Evolutionary conservation across 2,113 vertebrate genomes (phyloP), one percentile per base, ranked within the genome.

Genomic region (Gymnorhina tibicen): DNA sequence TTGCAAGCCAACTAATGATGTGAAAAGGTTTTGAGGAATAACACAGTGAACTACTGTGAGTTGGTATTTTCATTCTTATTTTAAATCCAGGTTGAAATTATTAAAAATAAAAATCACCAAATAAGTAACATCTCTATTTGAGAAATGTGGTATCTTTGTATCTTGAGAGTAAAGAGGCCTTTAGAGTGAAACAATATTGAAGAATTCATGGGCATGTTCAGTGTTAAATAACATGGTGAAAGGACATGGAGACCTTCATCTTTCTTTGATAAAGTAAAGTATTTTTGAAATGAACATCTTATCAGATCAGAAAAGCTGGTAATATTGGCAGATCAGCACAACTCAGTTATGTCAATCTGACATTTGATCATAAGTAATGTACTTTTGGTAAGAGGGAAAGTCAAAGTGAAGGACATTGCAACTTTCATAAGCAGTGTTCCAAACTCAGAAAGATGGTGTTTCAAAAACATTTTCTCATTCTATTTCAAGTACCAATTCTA

Each of bases 231-330:
- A 47, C 53, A 30, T 41, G 50, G 60, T 59, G 74, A 84, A 95
- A 97, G 95, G 94, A 66, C 63, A 76, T 68, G 66, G 27, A 87
- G 85, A 91, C 83, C 87, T 97, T 97, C 91, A 85, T 92, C 91
- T 92, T 95, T 63, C 80, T 89, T 92, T 96, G 74, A 64, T 92
- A 97, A 93, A 81, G 66, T 81, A 94, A 96, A 96, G 72, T 91
- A 59, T 80, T 91, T 84, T 82, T 60, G 52, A 95, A 96, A 92
- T 90, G 87, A 93, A 42, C 76, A 87, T 50, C 84, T 70, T 96
- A 94, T 97, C 89, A 96, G 63, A 94, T 96, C 84, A 96, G 91
- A 85, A 93, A 97, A 94, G 86, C 73, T 95, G 76, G 62, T 81
- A 79, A 89, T 96, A 97, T 88, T 85, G 73, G 85, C 83, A 92